Evolutionary conservation across 2,888 invertebrate species (phyloP).

Genomic region (Hydroisotoma schaefferi): DNA sequence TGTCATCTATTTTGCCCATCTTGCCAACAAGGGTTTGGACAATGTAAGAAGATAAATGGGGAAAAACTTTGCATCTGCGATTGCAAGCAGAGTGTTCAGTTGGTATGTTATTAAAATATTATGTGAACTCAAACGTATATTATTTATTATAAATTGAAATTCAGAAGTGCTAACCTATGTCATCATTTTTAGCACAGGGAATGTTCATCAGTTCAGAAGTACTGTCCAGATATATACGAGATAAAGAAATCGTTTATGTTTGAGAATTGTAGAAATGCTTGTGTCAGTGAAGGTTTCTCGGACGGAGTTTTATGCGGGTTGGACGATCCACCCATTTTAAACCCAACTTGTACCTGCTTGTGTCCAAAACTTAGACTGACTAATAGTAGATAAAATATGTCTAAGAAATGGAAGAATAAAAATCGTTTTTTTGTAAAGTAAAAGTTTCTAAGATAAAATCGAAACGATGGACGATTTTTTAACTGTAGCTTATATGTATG

Average conservation of each 20-base stretch:
- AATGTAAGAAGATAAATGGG: slow-evolving; percentile 12
- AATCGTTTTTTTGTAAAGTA: no score
- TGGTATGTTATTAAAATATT: slow-evolving; percentile 2
- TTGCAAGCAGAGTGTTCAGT: slow-evolving; percentile 5
- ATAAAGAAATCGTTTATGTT: slow-evolving; percentile 12
- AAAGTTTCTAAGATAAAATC: no score
- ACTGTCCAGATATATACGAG: slow-evolving; percentile 12
- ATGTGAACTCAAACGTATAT: neutral
- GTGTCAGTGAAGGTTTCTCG: slow-evolving; percentile 8
- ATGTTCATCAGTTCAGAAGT: slow-evolving; percentile 15
- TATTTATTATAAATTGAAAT: neutral
- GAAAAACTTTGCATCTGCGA: slow-evolving; percentile 21
- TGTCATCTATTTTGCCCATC: slow-evolving; percentile 23
- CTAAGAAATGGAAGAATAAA: no score
- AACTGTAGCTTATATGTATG: no score
- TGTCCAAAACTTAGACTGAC: slow-evolving; percentile 6
- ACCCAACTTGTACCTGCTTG: slow-evolving; percentile 22
- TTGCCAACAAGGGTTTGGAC: slow-evolving; percentile 22
- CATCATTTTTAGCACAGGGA: slow-evolving; percentile 5
- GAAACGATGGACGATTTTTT: no score
- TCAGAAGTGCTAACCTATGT: neutral
- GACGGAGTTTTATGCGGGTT: slow-evolving; percentile 25
- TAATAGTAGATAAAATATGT: no score
- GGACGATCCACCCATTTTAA: slow-evolving; percentile 18
- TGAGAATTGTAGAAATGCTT: slow-evolving; percentile 12